Conservation (phyloP, 2,797 vertebrate genomes). For the Crocodylus rhombifer region DNA sequence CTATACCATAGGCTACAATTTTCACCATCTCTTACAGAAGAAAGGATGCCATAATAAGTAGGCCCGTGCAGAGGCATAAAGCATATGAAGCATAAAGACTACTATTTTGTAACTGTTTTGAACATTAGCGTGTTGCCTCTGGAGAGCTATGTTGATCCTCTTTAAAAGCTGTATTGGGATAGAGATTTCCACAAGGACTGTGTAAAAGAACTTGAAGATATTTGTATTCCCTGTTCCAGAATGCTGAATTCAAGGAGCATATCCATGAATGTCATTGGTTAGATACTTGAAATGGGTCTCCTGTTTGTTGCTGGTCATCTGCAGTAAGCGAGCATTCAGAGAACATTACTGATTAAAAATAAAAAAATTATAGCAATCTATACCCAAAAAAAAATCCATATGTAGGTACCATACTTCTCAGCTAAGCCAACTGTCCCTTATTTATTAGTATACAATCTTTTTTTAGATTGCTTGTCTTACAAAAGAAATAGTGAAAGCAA, state of each 20-base stretch:
- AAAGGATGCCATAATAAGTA: too few relatives aligned
- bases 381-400: neutral
- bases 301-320: rapidly evolving
- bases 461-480: constrained; percentile 21
- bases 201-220: neutral
- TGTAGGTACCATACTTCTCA: neutral
- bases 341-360: neutral
- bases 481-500: constrained; percentile 62
- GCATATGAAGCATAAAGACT: neutral
- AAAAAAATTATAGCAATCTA: rapidly evolving
- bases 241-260: neutral
- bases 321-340: rapidly evolving
- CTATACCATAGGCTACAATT: too few relatives aligned
- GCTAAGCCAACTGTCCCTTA: neutral
- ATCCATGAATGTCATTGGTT: neutral
- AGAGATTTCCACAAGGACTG: neutral
- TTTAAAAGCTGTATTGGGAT: neutral
- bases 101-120: neutral
- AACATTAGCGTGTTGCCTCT: neutral
- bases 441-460: neutral
- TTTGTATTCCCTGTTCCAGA: neutral
- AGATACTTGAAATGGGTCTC: too few relatives aligned
- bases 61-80: neutral
- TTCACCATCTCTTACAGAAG: too few relatives aligned
- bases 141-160: neutral